phyloP scores from a whole-genome alignment of 2,888 invertebrate genomes.

The Dione juno region DNA sequence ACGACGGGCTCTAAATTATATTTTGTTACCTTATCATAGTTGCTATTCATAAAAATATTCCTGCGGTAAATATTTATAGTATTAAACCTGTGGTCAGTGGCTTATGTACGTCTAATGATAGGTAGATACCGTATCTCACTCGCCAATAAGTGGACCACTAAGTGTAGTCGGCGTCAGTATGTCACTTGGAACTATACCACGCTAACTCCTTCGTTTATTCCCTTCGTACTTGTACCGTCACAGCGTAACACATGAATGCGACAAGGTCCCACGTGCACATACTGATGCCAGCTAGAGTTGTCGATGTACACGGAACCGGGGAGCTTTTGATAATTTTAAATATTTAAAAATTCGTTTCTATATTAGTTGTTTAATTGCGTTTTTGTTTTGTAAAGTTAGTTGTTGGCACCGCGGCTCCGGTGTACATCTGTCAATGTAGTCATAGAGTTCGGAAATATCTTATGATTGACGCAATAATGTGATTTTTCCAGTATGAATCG shows the following conservation, averaged over 20 bases:
- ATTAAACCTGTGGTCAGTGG: conserved; percentile 33
- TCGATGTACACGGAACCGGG: conserved; percentile 17
- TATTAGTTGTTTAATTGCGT: conserved; percentile 27
- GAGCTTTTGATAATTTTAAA: conserved; percentile 10
- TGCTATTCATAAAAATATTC: conserved; percentile 35
- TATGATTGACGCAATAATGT: conserved; percentile 28
- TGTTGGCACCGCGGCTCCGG: conserved; percentile 3
- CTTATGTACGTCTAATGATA: conserved; percentile 32
- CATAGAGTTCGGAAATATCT: conserved; percentile 12
- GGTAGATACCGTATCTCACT: conserved; percentile 24
- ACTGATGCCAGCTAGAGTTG: conserved; percentile 16
- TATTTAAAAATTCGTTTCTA: conserved; percentile 23
- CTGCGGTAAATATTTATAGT: conserved; percentile 30
- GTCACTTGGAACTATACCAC: conserved; percentile 20
- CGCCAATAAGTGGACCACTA: conserved; percentile 30
- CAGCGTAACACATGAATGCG: conserved; percentile 2
- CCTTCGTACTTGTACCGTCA: not conserved
- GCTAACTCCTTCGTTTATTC: not conserved
- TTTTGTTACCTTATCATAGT: conserved; percentile 40
- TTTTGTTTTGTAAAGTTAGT: conserved; percentile 25
- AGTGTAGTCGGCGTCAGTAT: conserved; percentile 5
- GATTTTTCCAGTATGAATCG: conserved; percentile 14
- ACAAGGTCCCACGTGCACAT: conserved; percentile 7
- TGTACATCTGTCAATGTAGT: conserved; percentile 26
- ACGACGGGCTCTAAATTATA: conserved; percentile 33